phyloP scores from a whole-genome alignment of 2,113 vertebrate genomes.

The Lynx canadensis region DNA sequence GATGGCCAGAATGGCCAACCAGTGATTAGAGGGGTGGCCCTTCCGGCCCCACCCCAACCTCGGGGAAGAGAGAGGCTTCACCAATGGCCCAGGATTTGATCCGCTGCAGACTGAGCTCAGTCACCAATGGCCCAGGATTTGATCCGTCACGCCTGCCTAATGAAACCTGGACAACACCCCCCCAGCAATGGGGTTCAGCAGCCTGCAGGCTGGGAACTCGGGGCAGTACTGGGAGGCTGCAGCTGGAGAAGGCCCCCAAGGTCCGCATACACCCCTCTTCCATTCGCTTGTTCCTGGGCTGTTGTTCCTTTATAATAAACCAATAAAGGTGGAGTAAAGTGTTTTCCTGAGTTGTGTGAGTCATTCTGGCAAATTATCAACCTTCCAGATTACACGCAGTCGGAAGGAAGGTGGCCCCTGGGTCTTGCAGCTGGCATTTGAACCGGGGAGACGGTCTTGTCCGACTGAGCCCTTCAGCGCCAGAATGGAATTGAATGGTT shows the following conservation, averaged over 20 bases:
- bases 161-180: not conserved
- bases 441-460: not conserved
- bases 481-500: not conserved
- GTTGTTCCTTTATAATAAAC: not conserved
- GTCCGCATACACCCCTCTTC: not conserved
- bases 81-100: too few relatives aligned
- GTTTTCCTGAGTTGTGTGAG: not conserved
- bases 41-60: not conserved
- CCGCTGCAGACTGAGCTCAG: not conserved
- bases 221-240: not conserved
- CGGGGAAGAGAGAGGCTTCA: not conserved
- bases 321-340: not conserved
- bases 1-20: not conserved
- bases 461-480: not conserved
- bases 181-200: not conserved
- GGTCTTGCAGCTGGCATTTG: not conserved
- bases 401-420: not conserved
- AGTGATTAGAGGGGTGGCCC: not conserved
- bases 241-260: not conserved
- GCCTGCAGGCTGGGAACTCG: not conserved
- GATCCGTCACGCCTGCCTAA: not conserved
- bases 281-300: not conserved
- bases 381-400: too few relatives aligned
- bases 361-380: not conserved
- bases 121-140: too few relatives aligned